These are phyloP conservation scores for Gymnothorax reevesii DNA, from an alignment of 2,797 vertebrate genomes.

Conservation along the genomic window DNA sequence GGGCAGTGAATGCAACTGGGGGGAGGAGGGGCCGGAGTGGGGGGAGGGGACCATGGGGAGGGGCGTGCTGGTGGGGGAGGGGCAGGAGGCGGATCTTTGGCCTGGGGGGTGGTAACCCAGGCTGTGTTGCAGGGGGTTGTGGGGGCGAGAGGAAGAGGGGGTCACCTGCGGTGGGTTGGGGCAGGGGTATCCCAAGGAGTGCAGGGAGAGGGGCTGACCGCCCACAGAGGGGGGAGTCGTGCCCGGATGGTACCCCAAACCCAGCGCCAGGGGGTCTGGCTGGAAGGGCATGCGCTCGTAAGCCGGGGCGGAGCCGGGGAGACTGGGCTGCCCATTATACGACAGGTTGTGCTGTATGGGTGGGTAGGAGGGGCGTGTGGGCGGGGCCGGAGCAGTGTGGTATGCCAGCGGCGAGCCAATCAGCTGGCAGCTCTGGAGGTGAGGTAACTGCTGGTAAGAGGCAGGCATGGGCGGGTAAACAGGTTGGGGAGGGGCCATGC, in stretches of 20 bases:
- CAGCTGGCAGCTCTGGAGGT: slow-evolving; percentile 87
- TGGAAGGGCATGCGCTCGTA: slow-evolving; percentile 88
- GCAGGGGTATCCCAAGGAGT: slow-evolving; percentile 82
- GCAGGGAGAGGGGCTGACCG: slow-evolving; percentile 78
- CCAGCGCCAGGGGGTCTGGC: slow-evolving; percentile 83
- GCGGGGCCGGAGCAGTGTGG: slow-evolving; percentile 77
- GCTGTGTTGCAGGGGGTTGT: slow-evolving; percentile 79
- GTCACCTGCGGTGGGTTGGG: slow-evolving; percentile 71
- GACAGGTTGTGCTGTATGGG: slow-evolving; percentile 81
- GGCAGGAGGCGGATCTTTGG: slow-evolving; percentile 81
- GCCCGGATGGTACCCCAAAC: slow-evolving; percentile 80
- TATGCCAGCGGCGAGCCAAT: slow-evolving; percentile 75
- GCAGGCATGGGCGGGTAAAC: slow-evolving; percentile 78
- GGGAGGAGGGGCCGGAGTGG: slow-evolving; percentile 88
- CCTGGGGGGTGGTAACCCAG: slow-evolving; percentile 81
- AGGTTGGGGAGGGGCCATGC: slow-evolving; percentile 71
- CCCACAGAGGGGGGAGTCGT: slow-evolving; percentile 64
- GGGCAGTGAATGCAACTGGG: slow-evolving; percentile 87
- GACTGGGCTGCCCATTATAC: slow-evolving; percentile 87
- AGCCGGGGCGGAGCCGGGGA: slow-evolving; percentile 80
- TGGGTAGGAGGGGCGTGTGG: slow-evolving; percentile 81
- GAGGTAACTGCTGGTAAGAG: slow-evolving; percentile 87
- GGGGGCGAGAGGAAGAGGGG: slow-evolving; percentile 62
- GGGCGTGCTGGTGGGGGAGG: slow-evolving; percentile 80
- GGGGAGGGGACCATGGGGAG: slow-evolving; percentile 81